Evolutionary conservation across 2,797 vertebrate genomes (phyloP), one percentile per base, ranked within the genome.

Genomic region (Melanotaenia pygmaea): DNA sequence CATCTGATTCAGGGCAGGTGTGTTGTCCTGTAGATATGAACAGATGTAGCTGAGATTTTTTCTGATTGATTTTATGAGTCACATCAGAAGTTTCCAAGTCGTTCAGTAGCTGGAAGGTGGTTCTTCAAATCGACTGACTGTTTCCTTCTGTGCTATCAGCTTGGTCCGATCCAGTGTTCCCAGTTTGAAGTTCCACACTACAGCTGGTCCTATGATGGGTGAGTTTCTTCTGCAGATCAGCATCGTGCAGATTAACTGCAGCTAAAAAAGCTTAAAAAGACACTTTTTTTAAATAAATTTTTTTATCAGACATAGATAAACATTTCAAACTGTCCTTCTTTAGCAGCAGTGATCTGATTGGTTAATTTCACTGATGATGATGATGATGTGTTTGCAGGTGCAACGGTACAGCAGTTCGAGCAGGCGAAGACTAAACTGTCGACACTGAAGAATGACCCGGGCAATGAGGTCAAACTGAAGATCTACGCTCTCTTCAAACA

Each of bases 401-500:
- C 79, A 5, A 93, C 92, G 0, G 92, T 95, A 70, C 83, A 96
- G 76, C 95, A 97, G 75, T 99, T 99, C 59, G 94, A 97, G 72
- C 86, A 91, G 47, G 96, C 96, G 11, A 92, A 96, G 87, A 88
- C 68, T 35, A 92, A 90, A 24, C 76, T 98, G 68, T 94, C 95
- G 14, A 81, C 89, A 7, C 89, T 98, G 89, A 96, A 95, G 78
- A 90, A 93, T 0, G 97, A 99, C 62, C 97, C 97, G 0, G 97
- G 96, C 14, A 97, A 96, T 74, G 93, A 96, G 59, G 88, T 90
- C 12, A 99, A 99, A 60, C 90, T 99, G 67, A 93, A 96, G 81
- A 95, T 98, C 72, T 99, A 98, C 9, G 97, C 93, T 5, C 91
- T 99, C 16, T 98, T 97, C 89, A 98, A 99, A 86, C 98, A 98